Percentiles rank a stretch among this genome's conserved stretches.
These are phyloP conservation scores for Dendrophyllia cribrosa DNA, from an alignment of 64 coral and sea anemone species.

Conservation along the genomic window DNA sequence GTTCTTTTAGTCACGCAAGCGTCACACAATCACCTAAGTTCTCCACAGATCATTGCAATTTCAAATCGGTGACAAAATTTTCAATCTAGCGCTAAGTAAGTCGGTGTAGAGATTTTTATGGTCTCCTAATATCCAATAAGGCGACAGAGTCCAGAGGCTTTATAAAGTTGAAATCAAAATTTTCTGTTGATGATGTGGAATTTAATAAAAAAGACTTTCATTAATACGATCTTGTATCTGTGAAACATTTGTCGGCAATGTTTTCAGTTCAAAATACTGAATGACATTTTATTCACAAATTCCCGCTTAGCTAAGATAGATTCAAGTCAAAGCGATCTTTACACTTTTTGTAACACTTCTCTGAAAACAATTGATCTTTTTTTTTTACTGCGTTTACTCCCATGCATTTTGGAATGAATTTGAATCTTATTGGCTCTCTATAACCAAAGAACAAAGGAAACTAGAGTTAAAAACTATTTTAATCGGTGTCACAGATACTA, in stretches of 20 bases:
- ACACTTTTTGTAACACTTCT: not conserved
- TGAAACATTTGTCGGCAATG: slow-evolving; percentile 3
- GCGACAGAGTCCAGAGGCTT: slow-evolving; percentile 9
- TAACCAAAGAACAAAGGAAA: slow-evolving; percentile 23
- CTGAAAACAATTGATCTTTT: not conserved
- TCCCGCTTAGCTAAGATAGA: slow-evolving; percentile 2
- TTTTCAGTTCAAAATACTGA: slow-evolving; percentile 17
- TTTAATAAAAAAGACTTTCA: slow-evolving; percentile 1
- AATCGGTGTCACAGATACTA: slow-evolving; percentile 7
- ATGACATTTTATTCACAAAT: slow-evolving; percentile 15
- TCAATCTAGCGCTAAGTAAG: slow-evolving; percentile 3
- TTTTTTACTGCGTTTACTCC: slow-evolving; percentile 29
- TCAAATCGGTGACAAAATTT: not conserved
- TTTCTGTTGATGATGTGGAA: slow-evolving; percentile 12
- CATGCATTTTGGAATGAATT: slow-evolving; percentile 4
- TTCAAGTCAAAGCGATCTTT: not conserved
- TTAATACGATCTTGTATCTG: not conserved
- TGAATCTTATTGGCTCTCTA: not conserved
- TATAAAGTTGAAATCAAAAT: slow-evolving; percentile 8
- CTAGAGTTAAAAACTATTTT: slow-evolving; percentile 7
- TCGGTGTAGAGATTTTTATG: not conserved
- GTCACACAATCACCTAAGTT: too few species aligned
- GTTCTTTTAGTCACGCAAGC: too few species aligned
- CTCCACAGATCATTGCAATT: not conserved
- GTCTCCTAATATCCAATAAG: not conserved